These are phyloP conservation scores for Lates japonicus DNA, from an alignment of 2,797 vertebrate genomes.

Conservation along the genomic window DNA sequence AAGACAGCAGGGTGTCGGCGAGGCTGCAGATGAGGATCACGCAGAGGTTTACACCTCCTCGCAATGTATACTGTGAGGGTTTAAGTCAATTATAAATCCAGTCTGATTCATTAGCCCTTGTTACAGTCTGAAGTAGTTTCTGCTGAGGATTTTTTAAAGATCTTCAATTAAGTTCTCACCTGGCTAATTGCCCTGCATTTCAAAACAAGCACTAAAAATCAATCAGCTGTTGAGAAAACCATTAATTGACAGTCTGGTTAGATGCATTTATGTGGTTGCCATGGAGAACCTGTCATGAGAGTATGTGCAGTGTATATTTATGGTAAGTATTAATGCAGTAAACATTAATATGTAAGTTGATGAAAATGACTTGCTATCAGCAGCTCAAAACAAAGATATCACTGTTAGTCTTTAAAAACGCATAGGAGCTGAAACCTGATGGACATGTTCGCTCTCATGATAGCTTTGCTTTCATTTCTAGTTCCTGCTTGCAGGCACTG, in stretches of 20 bases:
- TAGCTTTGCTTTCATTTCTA: conserved; percentile 39
- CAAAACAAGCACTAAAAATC: conserved; percentile 39
- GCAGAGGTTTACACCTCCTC: conserved; percentile 32
- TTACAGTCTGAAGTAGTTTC: conserved; percentile 20
- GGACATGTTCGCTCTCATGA: conserved; percentile 16
- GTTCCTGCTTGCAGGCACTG: conserved; percentile 38
- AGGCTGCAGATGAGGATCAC: conserved; percentile 40
- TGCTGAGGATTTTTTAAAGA: conserved; percentile 32
- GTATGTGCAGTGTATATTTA: not conserved
- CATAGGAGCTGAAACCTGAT: not conserved
- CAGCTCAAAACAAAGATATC: conserved; percentile 19
- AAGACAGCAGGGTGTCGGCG: conserved; percentile 24
- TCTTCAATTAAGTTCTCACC: conserved; percentile 42
- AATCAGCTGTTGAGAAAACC: conserved; percentile 44
- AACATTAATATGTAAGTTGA: not conserved
- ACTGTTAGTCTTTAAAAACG: conserved; percentile 17
- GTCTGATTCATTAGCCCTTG: conserved; percentile 29
- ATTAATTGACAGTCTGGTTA: conserved; percentile 32
- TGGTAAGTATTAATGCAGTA: conserved; percentile 2
- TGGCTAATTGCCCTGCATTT: conserved; percentile 43
- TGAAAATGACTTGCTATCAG: not conserved
- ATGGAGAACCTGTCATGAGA: conserved; percentile 1
- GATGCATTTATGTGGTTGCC: conserved; percentile 27
- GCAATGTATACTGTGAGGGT: not conserved
- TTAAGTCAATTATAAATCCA: conserved; percentile 45